Percentiles rank a stretch among this genome's conserved stretches.
These are phyloP conservation scores for Steromphala cineraria DNA, from an alignment of 2,888 invertebrate species.

Conservation along the genomic window DNA sequence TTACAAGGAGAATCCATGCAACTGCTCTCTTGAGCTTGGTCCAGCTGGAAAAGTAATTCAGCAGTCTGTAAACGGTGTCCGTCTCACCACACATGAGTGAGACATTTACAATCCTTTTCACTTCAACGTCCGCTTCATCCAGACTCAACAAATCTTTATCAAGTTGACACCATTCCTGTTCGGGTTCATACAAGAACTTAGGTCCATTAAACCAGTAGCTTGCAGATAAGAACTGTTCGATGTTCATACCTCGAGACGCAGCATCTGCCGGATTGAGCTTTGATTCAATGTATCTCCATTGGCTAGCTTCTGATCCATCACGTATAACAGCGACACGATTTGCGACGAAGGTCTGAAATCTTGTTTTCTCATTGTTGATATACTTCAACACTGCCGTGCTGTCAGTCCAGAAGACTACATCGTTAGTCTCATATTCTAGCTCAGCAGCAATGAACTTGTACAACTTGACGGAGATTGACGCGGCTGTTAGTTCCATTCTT, in stretches of 20 bases:
- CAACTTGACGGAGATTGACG: neutral
- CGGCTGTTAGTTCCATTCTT: slow-evolving; percentile 9
- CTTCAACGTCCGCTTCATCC: neutral
- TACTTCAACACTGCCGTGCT: neutral
- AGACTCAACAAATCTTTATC: too few species aligned
- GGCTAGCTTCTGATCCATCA: neutral
- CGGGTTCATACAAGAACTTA: neutral
- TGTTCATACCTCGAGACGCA: neutral
- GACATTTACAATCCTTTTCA: neutral
- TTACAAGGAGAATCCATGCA: neutral
- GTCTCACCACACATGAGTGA: neutral
- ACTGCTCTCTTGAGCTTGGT: neutral
- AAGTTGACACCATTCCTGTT: neutral
- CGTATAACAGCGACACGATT: slow-evolving; percentile 9
- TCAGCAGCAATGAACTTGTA: neutral
- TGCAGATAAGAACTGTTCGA: neutral
- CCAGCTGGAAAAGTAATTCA: too few species aligned
- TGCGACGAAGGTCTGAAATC: slow-evolving; percentile 24
- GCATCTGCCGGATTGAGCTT: neutral
- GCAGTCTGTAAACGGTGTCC: too few species aligned
- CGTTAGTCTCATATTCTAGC: neutral
- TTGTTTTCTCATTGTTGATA: slow-evolving; percentile 7
- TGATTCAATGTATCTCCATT: neutral
- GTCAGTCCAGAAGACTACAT: neutral
- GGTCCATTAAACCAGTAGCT: neutral